Conservation (phyloP, 2,888 invertebrate species). For the Spisula solida region DNA sequence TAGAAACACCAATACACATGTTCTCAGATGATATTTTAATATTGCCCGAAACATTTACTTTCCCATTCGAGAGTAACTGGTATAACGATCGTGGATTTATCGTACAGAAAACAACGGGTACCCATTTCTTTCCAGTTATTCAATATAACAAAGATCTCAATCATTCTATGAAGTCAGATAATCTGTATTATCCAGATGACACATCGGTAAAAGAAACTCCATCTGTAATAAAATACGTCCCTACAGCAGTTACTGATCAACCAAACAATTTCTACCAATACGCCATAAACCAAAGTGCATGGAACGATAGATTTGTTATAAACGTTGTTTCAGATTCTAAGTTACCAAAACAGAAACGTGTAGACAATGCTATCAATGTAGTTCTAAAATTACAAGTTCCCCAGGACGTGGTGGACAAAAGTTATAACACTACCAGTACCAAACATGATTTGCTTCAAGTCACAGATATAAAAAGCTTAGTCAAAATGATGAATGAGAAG, state of each 20-base stretch:
- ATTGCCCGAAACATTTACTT: no score
- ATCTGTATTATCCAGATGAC: background rate
- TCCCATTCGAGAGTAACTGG: no score
- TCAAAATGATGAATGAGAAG: conserved; percentile 2
- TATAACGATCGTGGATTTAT: no score
- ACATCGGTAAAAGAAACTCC: background rate
- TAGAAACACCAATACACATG: background rate
- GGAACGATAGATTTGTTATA: background rate
- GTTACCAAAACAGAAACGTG: background rate
- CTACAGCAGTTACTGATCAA: background rate
- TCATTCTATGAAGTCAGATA: background rate
- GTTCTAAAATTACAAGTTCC: background rate
- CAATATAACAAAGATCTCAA: background rate
- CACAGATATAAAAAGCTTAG: background rate
- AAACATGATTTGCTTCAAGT: conserved; percentile 2
- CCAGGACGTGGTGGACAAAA: background rate
- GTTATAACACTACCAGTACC: background rate
- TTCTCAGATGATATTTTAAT: background rate
- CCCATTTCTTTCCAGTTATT: background rate
- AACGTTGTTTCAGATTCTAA: background rate
- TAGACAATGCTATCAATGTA: background rate
- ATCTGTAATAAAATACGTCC: background rate
- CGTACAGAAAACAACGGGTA: no score
- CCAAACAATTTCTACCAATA: background rate
- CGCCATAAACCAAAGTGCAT: no score